phyloP scores from a whole-genome alignment of 1,140 invertebrate species.

The Calliopsis andreniformis region DNA sequence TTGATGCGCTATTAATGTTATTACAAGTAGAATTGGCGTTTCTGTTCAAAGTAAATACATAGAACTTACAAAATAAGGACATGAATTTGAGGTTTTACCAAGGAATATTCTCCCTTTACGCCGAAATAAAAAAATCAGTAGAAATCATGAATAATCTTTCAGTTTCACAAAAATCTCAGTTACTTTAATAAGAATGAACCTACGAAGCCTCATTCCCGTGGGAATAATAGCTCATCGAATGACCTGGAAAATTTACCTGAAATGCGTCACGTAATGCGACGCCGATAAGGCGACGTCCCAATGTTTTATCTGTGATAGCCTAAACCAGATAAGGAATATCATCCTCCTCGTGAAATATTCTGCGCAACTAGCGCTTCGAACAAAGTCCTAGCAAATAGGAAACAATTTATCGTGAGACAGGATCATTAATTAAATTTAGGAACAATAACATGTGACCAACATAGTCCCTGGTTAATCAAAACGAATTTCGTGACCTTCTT shows the following conservation, averaged over 20 bases:
- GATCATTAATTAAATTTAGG: not conserved
- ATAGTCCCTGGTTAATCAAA: not conserved
- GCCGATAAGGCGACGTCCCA: constrained; percentile 29
- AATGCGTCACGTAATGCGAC: constrained; percentile 6
- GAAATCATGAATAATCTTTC: not conserved
- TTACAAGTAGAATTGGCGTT: not conserved
- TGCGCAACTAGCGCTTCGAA: not conserved
- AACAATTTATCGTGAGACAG: not conserved
- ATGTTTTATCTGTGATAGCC: constrained; percentile 3
- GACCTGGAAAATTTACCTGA: constrained; percentile 2
- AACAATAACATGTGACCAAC: not conserved
- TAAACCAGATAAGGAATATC: constrained; percentile 25
- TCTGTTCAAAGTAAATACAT: constrained; percentile 7
- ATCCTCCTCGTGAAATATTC: not conserved
- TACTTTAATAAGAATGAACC: not conserved
- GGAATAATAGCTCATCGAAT: constrained; percentile 14
- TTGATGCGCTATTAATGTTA: constrained; percentile 21
- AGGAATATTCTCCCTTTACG: too few relatives aligned
- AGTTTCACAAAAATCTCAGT: not conserved
- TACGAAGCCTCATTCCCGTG: not conserved
- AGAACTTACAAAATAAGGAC: too few relatives aligned
- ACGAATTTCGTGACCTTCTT: not conserved
- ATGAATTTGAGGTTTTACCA: too few relatives aligned
- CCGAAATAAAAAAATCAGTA: too few relatives aligned
- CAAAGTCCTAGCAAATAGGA: not conserved